Evolutionary conservation across 2,797 vertebrate species (phyloP).

Genomic region (Coregonus ussuriensis): DNA sequence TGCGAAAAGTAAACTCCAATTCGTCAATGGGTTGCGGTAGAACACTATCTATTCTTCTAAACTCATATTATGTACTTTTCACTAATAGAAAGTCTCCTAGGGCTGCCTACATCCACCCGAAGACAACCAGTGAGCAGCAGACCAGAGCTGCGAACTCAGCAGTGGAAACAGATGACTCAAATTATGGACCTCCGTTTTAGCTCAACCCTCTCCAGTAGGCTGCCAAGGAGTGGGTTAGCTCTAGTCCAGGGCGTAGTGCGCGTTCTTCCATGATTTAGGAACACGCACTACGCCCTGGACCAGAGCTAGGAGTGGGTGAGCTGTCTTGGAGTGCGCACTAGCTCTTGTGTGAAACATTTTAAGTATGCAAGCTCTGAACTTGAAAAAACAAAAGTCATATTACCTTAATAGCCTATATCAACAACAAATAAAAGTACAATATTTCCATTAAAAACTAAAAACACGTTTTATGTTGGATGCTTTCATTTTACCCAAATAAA

Average conservation of each 20-base stretch:
- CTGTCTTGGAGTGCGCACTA: neutral
- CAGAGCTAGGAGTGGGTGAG: neutral
- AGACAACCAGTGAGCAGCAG: neutral
- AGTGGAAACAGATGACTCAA: conserved; percentile 4
- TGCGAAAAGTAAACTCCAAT: neutral
- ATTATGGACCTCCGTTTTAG: neutral
- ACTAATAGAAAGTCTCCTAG: neutral
- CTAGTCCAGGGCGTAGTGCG: neutral
- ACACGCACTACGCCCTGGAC: neutral
- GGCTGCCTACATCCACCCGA: neutral
- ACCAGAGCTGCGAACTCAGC: neutral
- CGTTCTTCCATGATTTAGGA: no score
- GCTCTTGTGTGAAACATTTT: neutral
- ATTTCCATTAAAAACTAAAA: no score
- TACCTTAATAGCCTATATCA: no score
- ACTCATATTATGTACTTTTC: neutral
- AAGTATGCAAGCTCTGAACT: neutral
- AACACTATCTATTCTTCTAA: neutral
- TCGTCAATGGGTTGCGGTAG: neutral
- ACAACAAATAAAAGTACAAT: no score
- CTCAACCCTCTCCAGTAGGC: no score
- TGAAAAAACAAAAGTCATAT: no score
- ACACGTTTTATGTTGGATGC: no score
- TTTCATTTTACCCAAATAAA: no score
- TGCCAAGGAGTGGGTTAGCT: neutral